Evolutionary conservation across 2,888 invertebrate species (phyloP), one percentile per base, ranked within the genome.

Genomic region (Ormyrus pomaceus): DNA sequence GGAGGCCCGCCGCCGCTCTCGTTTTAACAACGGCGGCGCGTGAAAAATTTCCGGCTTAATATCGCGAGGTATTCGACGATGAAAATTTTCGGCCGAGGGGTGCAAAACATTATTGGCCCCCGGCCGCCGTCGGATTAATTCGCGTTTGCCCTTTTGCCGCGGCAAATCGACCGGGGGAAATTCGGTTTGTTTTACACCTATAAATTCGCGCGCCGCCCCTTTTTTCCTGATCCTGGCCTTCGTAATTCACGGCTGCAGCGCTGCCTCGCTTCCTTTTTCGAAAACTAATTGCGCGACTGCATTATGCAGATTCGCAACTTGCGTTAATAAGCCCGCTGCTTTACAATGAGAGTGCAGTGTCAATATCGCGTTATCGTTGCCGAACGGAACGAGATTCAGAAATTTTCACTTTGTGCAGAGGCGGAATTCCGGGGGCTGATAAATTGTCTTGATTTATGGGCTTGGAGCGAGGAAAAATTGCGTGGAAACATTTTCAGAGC

Each of bases 41-140:
- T 56, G 71, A 64, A 77, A 71, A 70, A 71, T 77, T 71, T 71
- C 64, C 46, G n/a, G 50, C 56, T 34, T 70, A 62, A 56, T 56
- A 77, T 59, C 51, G 51, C 45, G 51, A 8, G 70, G 58, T 77
- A 77, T 77, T 71, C 45, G 45, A 19, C 34, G 53, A 59, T 77
- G 64, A 65, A 71, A 51, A 65, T 77, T 71, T 77, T 71, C 51
- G 11, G 65, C 34, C 50, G 10, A 50, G 58, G 34, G n/a, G 3
- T 8, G 59, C 13, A 5, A 45, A 50, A 9, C 64, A 58, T 70
- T 77, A 70, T 77, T 70, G 64, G 64, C 55, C 4, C 4, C 34
- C 34, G 34, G 34, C 34, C 34, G 34, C 70, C 34, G 6, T 45
- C 9, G 19, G 62, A 70, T 77, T 69, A 70, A 77, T 77, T 77